Evolutionary conservation across 2,888 invertebrate genomes (phyloP), one percentile per base, ranked within the genome.

Genomic region (Aplocera efformata): DNA sequence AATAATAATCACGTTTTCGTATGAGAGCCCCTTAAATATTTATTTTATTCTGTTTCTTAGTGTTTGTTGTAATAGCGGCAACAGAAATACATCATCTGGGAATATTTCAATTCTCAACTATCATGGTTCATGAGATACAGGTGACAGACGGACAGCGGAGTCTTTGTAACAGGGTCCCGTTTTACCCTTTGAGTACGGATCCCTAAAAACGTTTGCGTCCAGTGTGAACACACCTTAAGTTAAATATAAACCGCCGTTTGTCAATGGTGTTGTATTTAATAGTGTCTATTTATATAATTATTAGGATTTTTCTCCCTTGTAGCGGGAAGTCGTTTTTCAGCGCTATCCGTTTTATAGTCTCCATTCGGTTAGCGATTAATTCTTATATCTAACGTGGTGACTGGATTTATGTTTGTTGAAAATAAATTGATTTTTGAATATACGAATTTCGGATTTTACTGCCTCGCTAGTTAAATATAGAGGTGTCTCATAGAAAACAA

Each of bases 271-370:
- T 71, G 64, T 70, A 64, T 70, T 78, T 79, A 78, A 79, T 76
- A 64, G 66, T 49, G 51, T 69, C 74, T 80, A 79, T 80, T 75
- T 77, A 63, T 61, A 70, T 39, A 37, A 55, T 58, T 62, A 60
- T 50, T 57, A 60, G n/a, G 60, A 60, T 61, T 63, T 58, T 50
- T 55, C 58, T 51, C 43, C 41, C 50, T 42, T 41, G 42, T 52
- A 43, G 46, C 58, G 65, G 85, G 85, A 86, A 82, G 83, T 73
- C 72, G 67, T 83, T 77, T 70, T 70, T 56, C 49, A 53, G 49
- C 50, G 50, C 52, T 52, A 48, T 48, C 47, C 38, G 39, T 44
- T 48, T 54, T 55, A 51, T 52, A 41, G 45, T 3, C 24, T 7
- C 13, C 23, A 22, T 47, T 36, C 42, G 41, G 47, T 47, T 44